Evolutionary conservation across 2,888 invertebrate species (phyloP).

Genomic region (Bombylius discolor): DNA sequence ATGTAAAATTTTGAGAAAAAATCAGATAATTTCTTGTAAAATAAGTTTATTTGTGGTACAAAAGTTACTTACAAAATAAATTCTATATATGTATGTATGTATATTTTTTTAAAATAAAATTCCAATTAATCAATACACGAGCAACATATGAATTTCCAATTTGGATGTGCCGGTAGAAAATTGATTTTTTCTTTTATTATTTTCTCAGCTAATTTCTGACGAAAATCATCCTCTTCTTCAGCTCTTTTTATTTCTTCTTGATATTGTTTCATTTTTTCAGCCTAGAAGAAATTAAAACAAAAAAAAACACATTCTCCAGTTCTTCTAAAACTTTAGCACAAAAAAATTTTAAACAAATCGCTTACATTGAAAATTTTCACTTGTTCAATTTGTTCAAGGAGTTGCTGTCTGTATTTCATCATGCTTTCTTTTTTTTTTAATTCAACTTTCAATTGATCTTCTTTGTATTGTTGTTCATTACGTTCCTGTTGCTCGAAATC

Average conservation of each 20-base stretch:
- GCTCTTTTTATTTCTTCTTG: slow-evolving; percentile 7
- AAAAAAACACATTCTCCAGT: neutral
- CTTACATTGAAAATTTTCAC: slow-evolving; percentile 2
- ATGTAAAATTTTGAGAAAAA: neutral
- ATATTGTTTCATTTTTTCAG: neutral
- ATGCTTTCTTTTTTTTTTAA: neutral
- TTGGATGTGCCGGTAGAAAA: slow-evolving; percentile 8
- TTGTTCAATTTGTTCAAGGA: slow-evolving; percentile 4
- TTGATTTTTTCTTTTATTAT: slow-evolving; percentile 5
- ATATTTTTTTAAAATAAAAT: too few species aligned
- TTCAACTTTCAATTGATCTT: neutral
- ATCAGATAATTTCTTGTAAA: too few species aligned
- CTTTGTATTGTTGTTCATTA: neutral
- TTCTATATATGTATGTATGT: too few species aligned
- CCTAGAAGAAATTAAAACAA: neutral
- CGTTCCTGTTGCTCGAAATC: neutral
- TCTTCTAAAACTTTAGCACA: neutral
- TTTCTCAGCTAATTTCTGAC: slow-evolving; percentile 3
- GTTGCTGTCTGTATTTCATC: neutral
- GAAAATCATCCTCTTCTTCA: slow-evolving; percentile 3
- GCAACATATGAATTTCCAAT: slow-evolving; percentile 8
- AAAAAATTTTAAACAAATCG: neutral
- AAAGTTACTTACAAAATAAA: too few species aligned
- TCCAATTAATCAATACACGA: neutral
- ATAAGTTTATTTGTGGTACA: too few species aligned